Evolutionary conservation across 64 coral and sea anemone genomes (phyloP).

Genomic region (Stichodactyla helianthus): DNA sequence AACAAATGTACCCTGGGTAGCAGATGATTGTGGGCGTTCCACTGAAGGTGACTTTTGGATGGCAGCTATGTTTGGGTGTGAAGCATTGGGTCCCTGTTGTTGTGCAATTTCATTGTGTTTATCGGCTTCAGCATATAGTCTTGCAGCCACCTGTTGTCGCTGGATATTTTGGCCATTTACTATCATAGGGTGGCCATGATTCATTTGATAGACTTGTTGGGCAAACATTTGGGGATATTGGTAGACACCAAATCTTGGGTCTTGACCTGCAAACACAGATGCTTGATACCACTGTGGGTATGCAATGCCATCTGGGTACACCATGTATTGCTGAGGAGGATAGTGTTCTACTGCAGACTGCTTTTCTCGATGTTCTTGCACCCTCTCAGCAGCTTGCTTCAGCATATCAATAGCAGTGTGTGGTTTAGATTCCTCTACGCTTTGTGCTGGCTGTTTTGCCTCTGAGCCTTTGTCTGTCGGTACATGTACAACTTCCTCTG

Average conservation of each 20-base stretch:
- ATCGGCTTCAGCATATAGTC: constrained; percentile 47
- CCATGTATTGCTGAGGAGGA: constrained; percentile 52
- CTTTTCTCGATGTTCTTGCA: constrained; percentile 47
- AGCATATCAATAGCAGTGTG: constrained; percentile 67
- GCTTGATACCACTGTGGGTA: constrained; percentile 81
- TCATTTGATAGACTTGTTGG: constrained; percentile 50
- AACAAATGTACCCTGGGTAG: constrained; percentile 35
- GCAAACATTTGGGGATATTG: constrained; percentile 68
- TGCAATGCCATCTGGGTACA: constrained; percentile 41
- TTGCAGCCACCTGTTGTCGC: constrained; percentile 22
- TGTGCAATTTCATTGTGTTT: constrained; percentile 17
- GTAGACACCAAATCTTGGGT: constrained; percentile 73
- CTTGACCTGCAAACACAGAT: constrained; percentile 48
- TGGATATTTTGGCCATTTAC: constrained; percentile 33
- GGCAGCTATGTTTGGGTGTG: background rate
- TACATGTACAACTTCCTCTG: constrained; percentile 49
- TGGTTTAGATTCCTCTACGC: constrained; percentile 29
- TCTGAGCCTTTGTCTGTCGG: constrained; percentile 44
- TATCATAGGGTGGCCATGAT: constrained; percentile 35
- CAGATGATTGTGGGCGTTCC: constrained; percentile 30
- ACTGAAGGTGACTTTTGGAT: constrained; percentile 33
- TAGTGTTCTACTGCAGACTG: constrained; percentile 44
- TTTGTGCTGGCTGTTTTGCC: constrained; percentile 19
- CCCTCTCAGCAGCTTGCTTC: constrained; percentile 78
- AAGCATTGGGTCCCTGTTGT: background rate